phyloP scores from a whole-genome alignment of 30 jellyfish, hydroid and myxozoan genomes.

The Cassiopea andromeda region DNA sequence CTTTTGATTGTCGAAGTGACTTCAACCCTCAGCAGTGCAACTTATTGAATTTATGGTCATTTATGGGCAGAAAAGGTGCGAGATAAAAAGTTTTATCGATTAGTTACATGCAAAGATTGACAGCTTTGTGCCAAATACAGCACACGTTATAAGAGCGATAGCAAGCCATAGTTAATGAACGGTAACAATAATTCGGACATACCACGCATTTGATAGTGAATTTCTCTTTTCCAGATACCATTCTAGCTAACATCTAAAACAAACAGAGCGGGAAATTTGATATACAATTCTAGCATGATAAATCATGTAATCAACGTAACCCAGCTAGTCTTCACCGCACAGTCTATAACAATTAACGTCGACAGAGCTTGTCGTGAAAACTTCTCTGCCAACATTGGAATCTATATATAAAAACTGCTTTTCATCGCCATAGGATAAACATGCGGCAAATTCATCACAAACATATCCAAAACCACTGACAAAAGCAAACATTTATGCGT shows the following conservation, averaged over 20 bases:
- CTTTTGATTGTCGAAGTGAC: background rate
- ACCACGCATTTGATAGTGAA: constrained; percentile 74
- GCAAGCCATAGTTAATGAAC: background rate
- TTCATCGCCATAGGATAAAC: no score
- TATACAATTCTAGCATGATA: background rate
- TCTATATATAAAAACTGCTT: no score
- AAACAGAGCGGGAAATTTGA: background rate
- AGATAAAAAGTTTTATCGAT: background rate
- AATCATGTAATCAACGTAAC: no score
- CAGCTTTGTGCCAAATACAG: background rate
- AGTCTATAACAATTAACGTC: no score
- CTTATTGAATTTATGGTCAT: background rate
- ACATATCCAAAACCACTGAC: no score
- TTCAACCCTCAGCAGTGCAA: constrained; percentile 1
- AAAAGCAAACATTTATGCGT: no score
- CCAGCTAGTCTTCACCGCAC: no score
- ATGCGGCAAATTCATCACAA: no score
- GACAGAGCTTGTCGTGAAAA: no score
- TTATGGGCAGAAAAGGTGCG: background rate
- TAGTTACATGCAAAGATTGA: background rate
- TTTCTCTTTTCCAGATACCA: constrained; percentile 73
- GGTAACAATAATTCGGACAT: background rate
- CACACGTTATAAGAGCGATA: background rate
- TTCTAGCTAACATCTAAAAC: constrained; percentile 58
- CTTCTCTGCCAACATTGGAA: no score